A percentile compares a stretch with the other conserved stretches of the same genome.
These are phyloP conservation scores for Polymixis flavicincta DNA, from an alignment of 2,888 invertebrate species.

Conservation along the genomic window DNA sequence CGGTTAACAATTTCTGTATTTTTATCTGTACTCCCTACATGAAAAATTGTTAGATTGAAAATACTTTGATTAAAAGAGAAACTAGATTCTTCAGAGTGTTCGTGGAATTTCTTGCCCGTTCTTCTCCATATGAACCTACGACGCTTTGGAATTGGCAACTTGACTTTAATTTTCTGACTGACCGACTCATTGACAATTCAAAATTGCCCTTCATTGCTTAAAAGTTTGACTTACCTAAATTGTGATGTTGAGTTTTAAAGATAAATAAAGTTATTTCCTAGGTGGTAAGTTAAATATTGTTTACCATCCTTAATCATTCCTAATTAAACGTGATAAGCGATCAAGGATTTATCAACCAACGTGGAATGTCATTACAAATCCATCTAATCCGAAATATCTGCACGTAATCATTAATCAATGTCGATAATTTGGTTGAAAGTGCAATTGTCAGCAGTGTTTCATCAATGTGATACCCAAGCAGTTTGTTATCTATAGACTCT, in stretches of 20 bases:
- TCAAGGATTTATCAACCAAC: slow-evolving; percentile 36
- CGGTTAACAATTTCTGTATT: not conserved
- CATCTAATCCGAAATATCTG: slow-evolving; percentile 34
- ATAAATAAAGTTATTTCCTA: not conserved
- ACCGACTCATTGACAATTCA: not conserved
- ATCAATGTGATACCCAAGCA: not conserved
- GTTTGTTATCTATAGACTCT: not conserved
- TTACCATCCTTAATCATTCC: slow-evolving; percentile 14
- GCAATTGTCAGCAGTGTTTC: slow-evolving; percentile 12
- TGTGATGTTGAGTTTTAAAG: not conserved
- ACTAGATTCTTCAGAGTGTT: not conserved
- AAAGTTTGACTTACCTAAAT: not conserved
- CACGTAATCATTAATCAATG: slow-evolving; percentile 32
- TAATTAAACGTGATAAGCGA: slow-evolving; percentile 36
- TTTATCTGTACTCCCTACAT: too few relatives aligned
- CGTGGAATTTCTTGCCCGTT: not conserved
- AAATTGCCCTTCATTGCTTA: not conserved
- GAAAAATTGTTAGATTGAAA: too few relatives aligned
- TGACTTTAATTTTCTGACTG: not conserved
- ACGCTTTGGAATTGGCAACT: not conserved
- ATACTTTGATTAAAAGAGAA: not conserved
- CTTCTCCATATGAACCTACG: not conserved
- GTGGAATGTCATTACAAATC: slow-evolving; percentile 35
- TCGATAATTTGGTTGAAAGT: slow-evolving; percentile 15
- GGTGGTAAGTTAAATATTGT: not conserved